These are phyloP conservation scores for Rhinogobio ventralis DNA, from an alignment of 2,797 vertebrate species.

Conservation along the genomic window DNA sequence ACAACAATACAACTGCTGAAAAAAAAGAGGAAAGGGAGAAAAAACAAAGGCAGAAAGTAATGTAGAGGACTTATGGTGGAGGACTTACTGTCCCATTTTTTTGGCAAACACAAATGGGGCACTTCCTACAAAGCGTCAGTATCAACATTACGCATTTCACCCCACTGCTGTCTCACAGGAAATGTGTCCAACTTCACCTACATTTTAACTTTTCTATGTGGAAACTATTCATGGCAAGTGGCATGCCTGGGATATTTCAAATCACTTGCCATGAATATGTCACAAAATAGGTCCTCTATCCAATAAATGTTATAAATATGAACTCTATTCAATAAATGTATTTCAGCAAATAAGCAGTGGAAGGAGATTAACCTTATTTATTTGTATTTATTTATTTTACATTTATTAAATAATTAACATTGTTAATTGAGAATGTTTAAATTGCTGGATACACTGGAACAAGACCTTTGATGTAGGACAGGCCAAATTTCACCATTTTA, in stretches of 20 bases:
- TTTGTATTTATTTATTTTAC: background rate
- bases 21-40: background rate
- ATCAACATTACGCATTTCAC: conserved; percentile 25
- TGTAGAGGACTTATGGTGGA: background rate
- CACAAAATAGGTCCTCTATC: background rate
- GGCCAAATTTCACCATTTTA: background rate
- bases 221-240: conserved; percentile 5
- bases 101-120: conserved; percentile 21
- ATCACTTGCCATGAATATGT: background rate
- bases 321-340: background rate
- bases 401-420: background rate
- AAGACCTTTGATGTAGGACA: background rate
- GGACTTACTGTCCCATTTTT: conserved; percentile 14
- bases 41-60: background rate
- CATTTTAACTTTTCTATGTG: conserved; percentile 28
- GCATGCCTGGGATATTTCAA: background rate
- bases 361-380: background rate
- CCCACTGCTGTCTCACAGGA: conserved; percentile 27
- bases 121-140: conserved; percentile 5
- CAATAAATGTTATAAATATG: background rate
- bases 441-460: background rate
- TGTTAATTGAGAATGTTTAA: background rate
- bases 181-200: conserved; percentile 32
- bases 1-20: background rate
- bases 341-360: background rate